Percentiles rank a stretch among this genome's conserved stretches.
These are phyloP conservation scores for Rhabdornis inornatus DNA, from an alignment of 2,113 vertebrate species.

Conservation along the genomic window DNA sequence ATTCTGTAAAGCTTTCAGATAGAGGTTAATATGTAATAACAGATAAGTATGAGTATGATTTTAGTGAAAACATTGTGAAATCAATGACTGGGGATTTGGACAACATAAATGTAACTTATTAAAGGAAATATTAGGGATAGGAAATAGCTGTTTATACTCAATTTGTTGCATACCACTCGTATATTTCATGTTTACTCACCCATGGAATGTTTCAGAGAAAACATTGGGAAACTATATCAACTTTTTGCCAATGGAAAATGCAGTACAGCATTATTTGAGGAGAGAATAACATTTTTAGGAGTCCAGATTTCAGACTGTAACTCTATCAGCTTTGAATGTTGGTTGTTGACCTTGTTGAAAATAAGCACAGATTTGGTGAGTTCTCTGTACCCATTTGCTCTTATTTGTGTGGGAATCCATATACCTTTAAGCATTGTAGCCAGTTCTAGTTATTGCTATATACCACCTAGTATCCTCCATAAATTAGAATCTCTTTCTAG, in stretches of 20 bases:
- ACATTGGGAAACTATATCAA: not conserved
- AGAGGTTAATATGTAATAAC: not conserved
- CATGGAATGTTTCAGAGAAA: slow-evolving; percentile 18
- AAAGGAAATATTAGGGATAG: not conserved
- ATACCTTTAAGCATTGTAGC: not conserved
- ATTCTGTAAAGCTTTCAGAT: not conserved
- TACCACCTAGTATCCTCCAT: not conserved
- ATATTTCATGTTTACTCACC: not conserved
- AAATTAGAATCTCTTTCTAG: not conserved
- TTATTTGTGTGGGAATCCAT: not conserved
- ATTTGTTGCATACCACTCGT: not conserved
- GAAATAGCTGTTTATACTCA: slow-evolving; percentile 6
- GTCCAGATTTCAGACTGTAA: not conserved
- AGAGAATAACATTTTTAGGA: not conserved
- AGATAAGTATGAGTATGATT: not conserved
- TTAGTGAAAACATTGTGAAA: not conserved
- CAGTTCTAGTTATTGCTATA: not conserved
- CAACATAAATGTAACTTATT: not conserved
- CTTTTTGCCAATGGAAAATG: not conserved
- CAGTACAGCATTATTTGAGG: not conserved
- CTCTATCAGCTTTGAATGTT: not conserved
- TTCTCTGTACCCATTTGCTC: not conserved
- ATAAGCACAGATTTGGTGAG: not conserved
- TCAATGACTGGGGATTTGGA: not conserved
- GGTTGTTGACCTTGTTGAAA: not conserved